Conservation (phyloP, 2,113 vertebrate genomes). For the Lepus americanus region DNA sequence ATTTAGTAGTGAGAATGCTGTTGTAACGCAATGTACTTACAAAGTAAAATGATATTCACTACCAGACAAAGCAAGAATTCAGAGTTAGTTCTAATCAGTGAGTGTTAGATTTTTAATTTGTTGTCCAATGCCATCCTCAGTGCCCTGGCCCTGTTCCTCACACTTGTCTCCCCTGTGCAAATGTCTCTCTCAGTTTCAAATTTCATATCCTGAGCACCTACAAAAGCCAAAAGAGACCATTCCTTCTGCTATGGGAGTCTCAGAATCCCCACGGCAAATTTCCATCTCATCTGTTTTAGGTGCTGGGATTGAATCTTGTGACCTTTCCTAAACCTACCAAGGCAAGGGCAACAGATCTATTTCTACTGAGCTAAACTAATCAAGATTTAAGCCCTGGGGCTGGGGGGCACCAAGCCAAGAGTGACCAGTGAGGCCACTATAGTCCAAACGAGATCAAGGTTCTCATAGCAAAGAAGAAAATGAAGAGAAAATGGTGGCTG, state of each 20-base stretch:
- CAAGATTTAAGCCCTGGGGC: not conserved
- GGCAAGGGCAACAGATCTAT: not conserved
- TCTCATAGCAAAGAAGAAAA: not conserved
- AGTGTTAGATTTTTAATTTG: not conserved
- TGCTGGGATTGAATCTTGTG: not conserved
- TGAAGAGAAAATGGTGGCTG: not conserved
- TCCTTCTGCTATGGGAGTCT: not conserved
- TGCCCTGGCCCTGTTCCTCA: not conserved
- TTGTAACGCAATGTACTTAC: not conserved
- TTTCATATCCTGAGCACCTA: not conserved
- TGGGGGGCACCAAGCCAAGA: not conserved
- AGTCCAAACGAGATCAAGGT: not conserved
- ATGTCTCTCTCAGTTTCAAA: not conserved
- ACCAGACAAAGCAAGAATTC: constrained; percentile 18
- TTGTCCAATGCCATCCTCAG: not conserved
- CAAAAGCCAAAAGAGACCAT: not conserved
- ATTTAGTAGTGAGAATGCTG: not conserved
- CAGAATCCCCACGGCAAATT: not conserved
- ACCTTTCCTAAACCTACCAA: not conserved
- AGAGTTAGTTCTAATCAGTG: not conserved
- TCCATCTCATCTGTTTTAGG: not conserved
- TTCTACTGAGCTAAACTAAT: not conserved
- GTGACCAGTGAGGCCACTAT: not conserved
- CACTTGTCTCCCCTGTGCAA: not conserved
- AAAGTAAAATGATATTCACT: not conserved